Evolutionary conservation across 2,113 vertebrate genomes (phyloP).

Genomic region (Rissa tridactyla): DNA sequence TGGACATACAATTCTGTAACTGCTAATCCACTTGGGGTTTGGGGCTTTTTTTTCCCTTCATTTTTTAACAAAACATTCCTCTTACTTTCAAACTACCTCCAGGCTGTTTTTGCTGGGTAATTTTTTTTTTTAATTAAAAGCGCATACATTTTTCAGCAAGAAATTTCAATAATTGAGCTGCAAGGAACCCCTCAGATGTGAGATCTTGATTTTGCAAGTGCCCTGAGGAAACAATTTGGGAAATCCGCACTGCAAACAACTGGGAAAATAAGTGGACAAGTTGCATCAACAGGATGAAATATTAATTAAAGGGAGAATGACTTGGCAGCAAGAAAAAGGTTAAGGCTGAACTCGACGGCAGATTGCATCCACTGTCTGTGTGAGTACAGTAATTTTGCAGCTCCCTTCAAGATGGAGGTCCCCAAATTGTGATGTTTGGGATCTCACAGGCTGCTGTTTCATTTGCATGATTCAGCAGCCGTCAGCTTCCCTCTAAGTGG

Average conservation of each 20-base stretch:
- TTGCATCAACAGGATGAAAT: conserved; percentile 44
- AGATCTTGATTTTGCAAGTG: conserved; percentile 15
- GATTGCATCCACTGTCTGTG: not conserved
- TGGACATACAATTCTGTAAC: not conserved
- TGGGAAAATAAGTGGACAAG: conserved; percentile 55
- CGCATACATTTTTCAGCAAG: conserved; percentile 39
- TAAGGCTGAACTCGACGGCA: not conserved
- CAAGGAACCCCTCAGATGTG: conserved; percentile 9
- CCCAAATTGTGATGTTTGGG: not conserved
- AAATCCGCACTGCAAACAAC: conserved; percentile 48
- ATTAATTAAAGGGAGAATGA: conserved; percentile 41
- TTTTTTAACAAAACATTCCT: not conserved
- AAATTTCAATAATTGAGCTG: conserved; percentile 52
- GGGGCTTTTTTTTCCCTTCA: not conserved
- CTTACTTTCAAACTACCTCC: not conserved
- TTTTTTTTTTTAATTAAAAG: conserved; percentile 38
- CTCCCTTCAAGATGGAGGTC: not conserved
- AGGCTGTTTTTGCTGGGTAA: not conserved
- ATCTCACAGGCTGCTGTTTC: not conserved
- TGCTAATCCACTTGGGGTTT: not conserved
- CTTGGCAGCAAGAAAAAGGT: not conserved
- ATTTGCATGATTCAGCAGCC: conserved; percentile 36
- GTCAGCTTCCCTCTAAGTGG: not conserved
- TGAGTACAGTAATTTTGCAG: not conserved
- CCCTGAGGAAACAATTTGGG: conserved; percentile 35